Percentiles rank a stretch among this genome's conserved stretches.
These are phyloP conservation scores for Drosophila prolongata DNA, from an alignment of 2,888 invertebrate species.

Conservation along the genomic window DNA sequence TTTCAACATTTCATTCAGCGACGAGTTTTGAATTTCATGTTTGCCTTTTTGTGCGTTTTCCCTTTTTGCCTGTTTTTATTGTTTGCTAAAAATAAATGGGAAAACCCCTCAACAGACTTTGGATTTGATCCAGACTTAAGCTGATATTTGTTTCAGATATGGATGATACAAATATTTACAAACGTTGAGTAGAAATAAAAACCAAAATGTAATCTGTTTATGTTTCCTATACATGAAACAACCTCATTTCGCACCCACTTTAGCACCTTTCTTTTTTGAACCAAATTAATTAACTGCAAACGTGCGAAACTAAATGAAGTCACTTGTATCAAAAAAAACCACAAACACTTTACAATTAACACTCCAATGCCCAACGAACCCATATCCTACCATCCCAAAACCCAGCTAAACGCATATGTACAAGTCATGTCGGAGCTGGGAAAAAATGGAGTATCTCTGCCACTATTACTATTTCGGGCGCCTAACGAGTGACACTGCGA, in stretches of 20 bases:
- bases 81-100: constrained; percentile 9
- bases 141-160: neutral
- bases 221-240: neutral
- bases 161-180: neutral
- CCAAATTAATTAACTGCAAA: constrained; percentile 71
- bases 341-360: constrained; percentile 65
- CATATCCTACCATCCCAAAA: constrained; percentile 3
- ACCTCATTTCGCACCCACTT: constrained; percentile 16
- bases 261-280: constrained; percentile 6
- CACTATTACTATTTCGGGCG: constrained; percentile 48
- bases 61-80: constrained; percentile 18
- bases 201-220: too few relatives aligned
- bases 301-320: constrained; percentile 68
- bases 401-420: constrained; percentile 46
- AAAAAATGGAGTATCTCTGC: constrained; percentile 40
- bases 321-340: constrained; percentile 51
- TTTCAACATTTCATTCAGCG: constrained; percentile 76
- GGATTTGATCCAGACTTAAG: neutral
- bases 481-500: constrained; percentile 42
- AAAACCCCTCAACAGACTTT: neutral
- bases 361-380: constrained; percentile 40
- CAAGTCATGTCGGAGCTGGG: constrained; percentile 49
- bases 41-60: constrained; percentile 37
- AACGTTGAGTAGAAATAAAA: too few relatives aligned
- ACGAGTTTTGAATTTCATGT: constrained; percentile 68